Conservation (phyloP, 2,888 invertebrate genomes). For the Pegoplata infirma region DNA sequence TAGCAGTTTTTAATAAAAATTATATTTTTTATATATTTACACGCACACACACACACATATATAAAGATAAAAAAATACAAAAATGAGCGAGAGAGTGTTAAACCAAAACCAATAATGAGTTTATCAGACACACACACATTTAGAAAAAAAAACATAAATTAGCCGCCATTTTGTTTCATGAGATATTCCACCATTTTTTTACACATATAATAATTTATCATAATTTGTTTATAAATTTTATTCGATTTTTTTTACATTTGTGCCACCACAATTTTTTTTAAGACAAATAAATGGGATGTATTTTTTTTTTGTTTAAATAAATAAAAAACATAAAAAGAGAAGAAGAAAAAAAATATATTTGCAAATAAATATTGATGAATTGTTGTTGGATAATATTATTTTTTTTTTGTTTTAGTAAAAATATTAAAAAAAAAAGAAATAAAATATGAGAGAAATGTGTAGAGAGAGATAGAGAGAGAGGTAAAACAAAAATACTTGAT, state of each 20-base stretch:
- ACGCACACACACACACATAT: conserved; percentile 15
- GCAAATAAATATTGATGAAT: conserved; percentile 72
- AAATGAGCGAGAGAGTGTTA: not conserved
- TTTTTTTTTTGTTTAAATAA: conserved; percentile 64
- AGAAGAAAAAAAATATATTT: conserved; percentile 73
- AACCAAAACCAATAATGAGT: not conserved
- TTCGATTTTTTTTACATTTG: conserved; percentile 65
- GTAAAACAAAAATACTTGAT: conserved; percentile 13
- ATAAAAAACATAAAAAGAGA: conserved; percentile 73
- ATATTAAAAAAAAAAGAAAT: conserved; percentile 24
- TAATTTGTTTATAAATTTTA: conserved; percentile 46
- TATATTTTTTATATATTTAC: conserved; percentile 15
- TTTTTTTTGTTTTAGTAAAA: conserved; percentile 36
- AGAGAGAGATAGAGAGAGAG: conserved; percentile 1
- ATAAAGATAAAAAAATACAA: not conserved
- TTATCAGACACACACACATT: not conserved
- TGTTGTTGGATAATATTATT: conserved; percentile 42
- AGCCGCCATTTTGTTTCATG: conserved; percentile 48
- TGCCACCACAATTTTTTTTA: conserved; percentile 72
- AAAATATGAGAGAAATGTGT: conserved; percentile 21
- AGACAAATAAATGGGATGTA: conserved; percentile 59
- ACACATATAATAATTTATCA: conserved; percentile 40
- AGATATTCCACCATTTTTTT: conserved; percentile 61
- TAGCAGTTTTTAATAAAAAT: not conserved
- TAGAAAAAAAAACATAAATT: not conserved